Base-by-base conservation (phyloP, 1,140 invertebrate species). In the Platorchestia sp. region DNA sequence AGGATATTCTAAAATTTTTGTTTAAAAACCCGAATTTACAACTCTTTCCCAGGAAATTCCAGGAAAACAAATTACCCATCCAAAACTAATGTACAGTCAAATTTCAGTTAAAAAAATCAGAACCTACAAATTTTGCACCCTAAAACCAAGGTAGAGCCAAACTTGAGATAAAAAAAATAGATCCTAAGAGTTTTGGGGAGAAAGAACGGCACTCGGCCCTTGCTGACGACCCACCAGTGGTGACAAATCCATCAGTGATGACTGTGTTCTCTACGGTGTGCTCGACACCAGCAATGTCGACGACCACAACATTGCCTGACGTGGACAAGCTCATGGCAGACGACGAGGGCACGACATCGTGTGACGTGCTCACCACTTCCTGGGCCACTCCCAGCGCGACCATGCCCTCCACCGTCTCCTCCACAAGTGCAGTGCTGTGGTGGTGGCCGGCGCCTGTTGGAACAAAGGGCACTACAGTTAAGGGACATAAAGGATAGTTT, bases 231-330 rank as follows among this genome's bases (percentile, higher is more conserved):
- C 59, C 59, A 45, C 91, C 91, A 40, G 91, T 45, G 43, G 43
- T 45, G 40, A 45, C 43, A 44, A 47, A 93, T 44, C 91, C 45
- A 19, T 93, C 91, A 10, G 91, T 47, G 44, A 93, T 45, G 43
- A 93, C 91, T 3, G 91, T 45, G 91, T 93, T 93, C 45, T 93
- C 91, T 1, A 93, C 91, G 0, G 91, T 93, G 45, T 93, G 91
- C 45, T 93, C 91, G 7, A 93, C 91, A 0, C 91, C 91, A 6
- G 91, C 91, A 16, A 93, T 93, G 91, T 93, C 91, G 6, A 93
- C 91, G 3, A 93, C 91, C 3, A 93, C 91, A 45, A 93, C 91
- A 40, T 93, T 93, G 91, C 91, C 45, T 40, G 91, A 89, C n/a
- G n/a, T 7, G 87, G 41, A 6, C 87, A 90, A 36, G 41, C 44